These are phyloP conservation scores for Phalloptychus januarius DNA, from an alignment of 2,797 vertebrate genomes.

Conservation along the genomic window DNA sequence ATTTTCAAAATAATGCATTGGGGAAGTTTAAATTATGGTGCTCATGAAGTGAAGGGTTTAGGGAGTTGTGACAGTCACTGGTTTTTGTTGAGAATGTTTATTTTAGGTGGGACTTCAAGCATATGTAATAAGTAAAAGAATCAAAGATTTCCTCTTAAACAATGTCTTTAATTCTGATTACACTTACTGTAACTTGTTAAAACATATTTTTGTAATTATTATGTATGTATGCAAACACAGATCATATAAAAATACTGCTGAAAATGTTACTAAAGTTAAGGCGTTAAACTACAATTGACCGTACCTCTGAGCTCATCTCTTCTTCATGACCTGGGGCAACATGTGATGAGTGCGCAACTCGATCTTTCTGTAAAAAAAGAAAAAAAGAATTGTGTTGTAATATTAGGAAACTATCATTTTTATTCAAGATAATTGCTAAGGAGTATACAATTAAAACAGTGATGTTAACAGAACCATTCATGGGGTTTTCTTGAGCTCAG, in stretches of 20 bases:
- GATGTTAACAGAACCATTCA: neutral
- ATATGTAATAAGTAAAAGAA: neutral
- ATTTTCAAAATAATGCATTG: neutral
- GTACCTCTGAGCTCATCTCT: constrained; percentile 74
- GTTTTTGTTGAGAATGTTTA: neutral
- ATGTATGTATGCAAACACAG: neutral
- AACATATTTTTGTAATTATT: neutral
- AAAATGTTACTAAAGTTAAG: constrained; percentile 1
- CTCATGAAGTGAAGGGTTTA: neutral
- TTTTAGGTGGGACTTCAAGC: neutral
- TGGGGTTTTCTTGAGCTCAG: neutral
- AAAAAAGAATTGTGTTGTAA: constrained; percentile 7
- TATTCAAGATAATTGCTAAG: neutral
- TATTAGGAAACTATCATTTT: neutral
- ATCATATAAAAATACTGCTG: neutral
- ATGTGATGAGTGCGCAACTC: constrained; percentile 83
- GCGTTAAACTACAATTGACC: neutral
- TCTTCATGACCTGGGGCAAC: constrained; percentile 87
- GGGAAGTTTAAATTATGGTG: neutral
- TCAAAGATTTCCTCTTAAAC: neutral
- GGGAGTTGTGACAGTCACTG: neutral
- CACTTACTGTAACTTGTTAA: too few species aligned
- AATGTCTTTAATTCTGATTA: neutral
- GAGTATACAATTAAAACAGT: neutral
- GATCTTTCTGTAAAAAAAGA: constrained; percentile 83